Evolutionary conservation across 2,113 vertebrate species (phyloP).

Genomic region (Neogale vison): DNA sequence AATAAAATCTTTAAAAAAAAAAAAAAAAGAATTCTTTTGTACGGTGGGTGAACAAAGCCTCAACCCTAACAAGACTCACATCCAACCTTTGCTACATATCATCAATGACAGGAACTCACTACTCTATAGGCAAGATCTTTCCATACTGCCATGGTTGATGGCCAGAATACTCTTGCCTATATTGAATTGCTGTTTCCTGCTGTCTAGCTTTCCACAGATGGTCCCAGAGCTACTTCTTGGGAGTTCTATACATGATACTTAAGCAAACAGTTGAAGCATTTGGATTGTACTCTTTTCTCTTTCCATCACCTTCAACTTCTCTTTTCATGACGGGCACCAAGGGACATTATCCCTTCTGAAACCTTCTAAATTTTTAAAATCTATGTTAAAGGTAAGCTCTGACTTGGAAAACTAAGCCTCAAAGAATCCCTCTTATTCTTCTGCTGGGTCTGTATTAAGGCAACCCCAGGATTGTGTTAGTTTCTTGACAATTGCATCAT

Average conservation of each 20-base stretch:
- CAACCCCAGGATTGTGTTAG: background rate
- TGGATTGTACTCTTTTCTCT: background rate
- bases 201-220: background rate
- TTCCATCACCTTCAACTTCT: background rate
- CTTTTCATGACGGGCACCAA: background rate
- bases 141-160: background rate
- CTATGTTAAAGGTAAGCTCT: background rate
- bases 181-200: background rate
- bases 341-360: background rate
- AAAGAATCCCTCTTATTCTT: background rate
- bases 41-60: background rate
- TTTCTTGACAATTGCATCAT: background rate
- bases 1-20: too few species aligned
- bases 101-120: background rate
- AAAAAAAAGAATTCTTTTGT: background rate
- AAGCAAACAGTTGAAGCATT: background rate
- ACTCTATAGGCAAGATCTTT: background rate
- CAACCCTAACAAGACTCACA: background rate
- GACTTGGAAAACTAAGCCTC: background rate
- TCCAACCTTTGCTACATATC: background rate
- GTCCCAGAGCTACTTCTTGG: background rate
- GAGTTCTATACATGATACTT: background rate
- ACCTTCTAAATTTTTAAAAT: background rate
- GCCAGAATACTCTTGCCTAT: background rate
- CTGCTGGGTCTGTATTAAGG: background rate